phyloP scores from a whole-genome alignment of 2,888 invertebrate species.

The Stenichneumon culpator region DNA sequence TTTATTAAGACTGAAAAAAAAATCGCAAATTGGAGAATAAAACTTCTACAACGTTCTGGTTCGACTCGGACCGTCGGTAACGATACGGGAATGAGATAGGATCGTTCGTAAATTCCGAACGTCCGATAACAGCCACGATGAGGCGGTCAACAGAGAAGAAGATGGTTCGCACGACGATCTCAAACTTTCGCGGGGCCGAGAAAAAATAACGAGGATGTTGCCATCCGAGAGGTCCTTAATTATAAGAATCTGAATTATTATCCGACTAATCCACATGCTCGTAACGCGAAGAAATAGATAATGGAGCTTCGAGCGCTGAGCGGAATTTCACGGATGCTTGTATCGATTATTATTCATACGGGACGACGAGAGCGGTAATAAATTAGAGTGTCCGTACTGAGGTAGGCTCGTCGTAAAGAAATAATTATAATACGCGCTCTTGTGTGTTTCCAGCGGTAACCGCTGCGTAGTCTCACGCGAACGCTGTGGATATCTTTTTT shows the following conservation, averaged over 20 bases:
- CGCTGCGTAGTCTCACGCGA: constrained; percentile 59
- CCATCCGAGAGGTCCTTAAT: constrained; percentile 35
- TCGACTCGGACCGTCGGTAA: constrained; percentile 20
- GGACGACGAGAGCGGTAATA: constrained; percentile 20
- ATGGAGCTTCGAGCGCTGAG: background rate
- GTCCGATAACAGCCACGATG: constrained; percentile 47
- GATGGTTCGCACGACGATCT: constrained; percentile 24
- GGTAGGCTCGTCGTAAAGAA: constrained; percentile 23
- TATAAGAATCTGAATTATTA: constrained; percentile 12
- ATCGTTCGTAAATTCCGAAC: constrained; percentile 28
- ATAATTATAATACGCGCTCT: constrained; percentile 44
- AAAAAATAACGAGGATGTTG: constrained; percentile 31
- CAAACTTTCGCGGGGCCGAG: constrained; percentile 43
- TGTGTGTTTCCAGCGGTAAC: constrained; percentile 48
- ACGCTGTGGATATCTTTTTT: background rate
- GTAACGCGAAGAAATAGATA: constrained; percentile 55
- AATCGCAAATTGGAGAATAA: background rate
- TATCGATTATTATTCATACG: constrained; percentile 49
- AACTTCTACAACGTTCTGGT: constrained; percentile 4
- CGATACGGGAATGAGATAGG: constrained; percentile 33
- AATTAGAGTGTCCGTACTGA: constrained; percentile 28
- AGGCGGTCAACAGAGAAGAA: constrained; percentile 44
- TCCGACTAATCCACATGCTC: constrained; percentile 68
- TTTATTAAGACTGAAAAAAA: background rate
- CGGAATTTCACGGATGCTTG: constrained; percentile 47